These are phyloP conservation scores for Metellina segmentata DNA, from an alignment of 2,888 invertebrate species.

Conservation along the genomic window DNA sequence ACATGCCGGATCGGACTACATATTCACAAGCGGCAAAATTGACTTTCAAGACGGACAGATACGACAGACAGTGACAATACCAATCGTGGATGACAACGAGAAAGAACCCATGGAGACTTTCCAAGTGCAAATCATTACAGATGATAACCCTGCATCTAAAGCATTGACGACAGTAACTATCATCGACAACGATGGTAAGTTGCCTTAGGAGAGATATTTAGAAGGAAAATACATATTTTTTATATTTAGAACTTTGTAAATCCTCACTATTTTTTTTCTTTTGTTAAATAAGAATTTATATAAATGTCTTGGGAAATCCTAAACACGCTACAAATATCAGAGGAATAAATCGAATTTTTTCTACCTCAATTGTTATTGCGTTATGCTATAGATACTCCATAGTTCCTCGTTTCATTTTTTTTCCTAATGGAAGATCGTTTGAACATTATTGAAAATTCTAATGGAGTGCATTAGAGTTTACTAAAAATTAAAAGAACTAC, in stretches of 20 bases:
- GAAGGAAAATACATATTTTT: too few species aligned
- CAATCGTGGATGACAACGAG: conserved; percentile 83
- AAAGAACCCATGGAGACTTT: conserved; percentile 85
- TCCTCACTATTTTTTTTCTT: background rate
- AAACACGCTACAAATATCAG: background rate
- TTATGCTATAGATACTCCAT: too few species aligned
- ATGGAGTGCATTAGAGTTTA: too few species aligned
- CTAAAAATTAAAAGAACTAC: too few species aligned
- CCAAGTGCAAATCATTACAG: conserved; percentile 74
- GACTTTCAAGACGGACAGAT: conserved; percentile 83
- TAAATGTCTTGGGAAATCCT: background rate
- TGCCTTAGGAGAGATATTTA: background rate
- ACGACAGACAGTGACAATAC: conserved; percentile 82
- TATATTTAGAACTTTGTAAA: too few species aligned
- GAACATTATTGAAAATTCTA: too few species aligned
- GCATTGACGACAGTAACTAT: conserved; percentile 84
- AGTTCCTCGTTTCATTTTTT: too few species aligned
- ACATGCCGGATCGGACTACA: conserved; percentile 83
- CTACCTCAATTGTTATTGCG: too few species aligned
- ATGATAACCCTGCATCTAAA: background rate
- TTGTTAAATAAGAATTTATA: background rate
- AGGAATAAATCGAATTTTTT: background rate
- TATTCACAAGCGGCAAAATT: conserved; percentile 82
- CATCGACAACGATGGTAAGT: conserved; percentile 84
- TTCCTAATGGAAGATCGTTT: too few species aligned